Percentiles rank a stretch among this genome's conserved stretches.
phyloP scores from a whole-genome alignment of 2,888 invertebrate genomes.

The Troides helena region DNA sequence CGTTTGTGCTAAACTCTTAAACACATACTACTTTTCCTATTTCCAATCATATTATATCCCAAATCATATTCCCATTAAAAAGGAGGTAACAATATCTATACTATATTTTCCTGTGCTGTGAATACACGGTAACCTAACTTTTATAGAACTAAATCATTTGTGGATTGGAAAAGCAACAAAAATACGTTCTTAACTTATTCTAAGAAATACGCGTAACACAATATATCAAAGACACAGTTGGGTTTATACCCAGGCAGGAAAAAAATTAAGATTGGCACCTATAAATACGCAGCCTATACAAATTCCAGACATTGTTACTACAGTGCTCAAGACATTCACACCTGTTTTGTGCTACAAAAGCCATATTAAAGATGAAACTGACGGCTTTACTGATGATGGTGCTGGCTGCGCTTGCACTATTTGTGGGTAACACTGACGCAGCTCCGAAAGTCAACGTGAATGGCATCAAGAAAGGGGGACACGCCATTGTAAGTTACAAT shows the following conservation, averaged over 20 bases:
- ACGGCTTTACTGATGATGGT: constrained; percentile 35
- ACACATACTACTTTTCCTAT: no score
- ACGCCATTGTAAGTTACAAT: constrained; percentile 36
- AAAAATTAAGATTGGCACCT: background rate
- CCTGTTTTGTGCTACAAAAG: background rate
- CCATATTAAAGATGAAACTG: constrained; percentile 44
- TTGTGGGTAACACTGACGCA: constrained; percentile 38
- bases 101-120: no score
- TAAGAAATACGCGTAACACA: no score
- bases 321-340: background rate
- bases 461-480: constrained; percentile 41
- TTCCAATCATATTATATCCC: no score
- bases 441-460: constrained; percentile 42
- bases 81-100: no score
- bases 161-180: no score
- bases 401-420: constrained; percentile 39
- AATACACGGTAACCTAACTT: no score
- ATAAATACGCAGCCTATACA: constrained; percentile 1
- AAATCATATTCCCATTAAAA: no score
- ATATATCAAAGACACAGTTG: no score
- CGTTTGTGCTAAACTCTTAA: no score
- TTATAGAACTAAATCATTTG: no score
- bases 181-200: no score
- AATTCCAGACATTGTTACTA: background rate
- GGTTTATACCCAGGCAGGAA: background rate